These are phyloP conservation scores for Betta splendens DNA, from an alignment of 2,797 vertebrate species.

Conservation along the genomic window DNA sequence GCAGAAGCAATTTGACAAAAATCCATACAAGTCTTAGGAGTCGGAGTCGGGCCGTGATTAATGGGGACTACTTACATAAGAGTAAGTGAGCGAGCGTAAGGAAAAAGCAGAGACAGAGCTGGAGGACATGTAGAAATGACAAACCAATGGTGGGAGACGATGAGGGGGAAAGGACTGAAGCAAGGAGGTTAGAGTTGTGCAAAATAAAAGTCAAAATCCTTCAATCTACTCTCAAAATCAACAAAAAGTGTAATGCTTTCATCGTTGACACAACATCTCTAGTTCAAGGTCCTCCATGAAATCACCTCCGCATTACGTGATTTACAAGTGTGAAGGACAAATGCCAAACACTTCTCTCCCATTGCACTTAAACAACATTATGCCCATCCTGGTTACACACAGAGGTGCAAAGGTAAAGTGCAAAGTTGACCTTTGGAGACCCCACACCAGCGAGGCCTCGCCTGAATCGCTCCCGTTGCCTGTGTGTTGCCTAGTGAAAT, in stretches of 20 bases:
- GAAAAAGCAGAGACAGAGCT: slow-evolving; percentile 47
- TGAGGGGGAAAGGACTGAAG: slow-evolving; percentile 41
- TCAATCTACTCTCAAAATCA: no score
- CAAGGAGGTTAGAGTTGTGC: slow-evolving; percentile 29
- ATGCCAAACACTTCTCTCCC: no score
- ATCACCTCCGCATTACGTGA: no score
- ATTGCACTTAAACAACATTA: no score
- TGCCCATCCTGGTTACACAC: no score
- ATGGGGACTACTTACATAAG: slow-evolving; percentile 70
- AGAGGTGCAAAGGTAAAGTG: no score
- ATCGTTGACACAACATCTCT: not conserved
- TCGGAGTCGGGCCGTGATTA: slow-evolving; percentile 58
- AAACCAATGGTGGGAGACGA: slow-evolving; percentile 56
- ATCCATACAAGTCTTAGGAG: slow-evolving; percentile 70
- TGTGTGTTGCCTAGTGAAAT: no score
- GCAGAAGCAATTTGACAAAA: slow-evolving; percentile 76
- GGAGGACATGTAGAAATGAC: slow-evolving; percentile 62
- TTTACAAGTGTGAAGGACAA: no score
- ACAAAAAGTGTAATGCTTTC: not conserved
- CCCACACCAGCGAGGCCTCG: no score
- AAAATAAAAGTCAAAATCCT: not conserved
- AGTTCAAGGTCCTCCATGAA: not conserved
- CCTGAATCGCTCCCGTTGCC: no score
- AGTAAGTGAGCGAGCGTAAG: slow-evolving; percentile 61
- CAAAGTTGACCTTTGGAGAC: no score